Evolutionary conservation across 1,140 invertebrate species (phyloP).

Genomic region (Oedothorax gibbosus): DNA sequence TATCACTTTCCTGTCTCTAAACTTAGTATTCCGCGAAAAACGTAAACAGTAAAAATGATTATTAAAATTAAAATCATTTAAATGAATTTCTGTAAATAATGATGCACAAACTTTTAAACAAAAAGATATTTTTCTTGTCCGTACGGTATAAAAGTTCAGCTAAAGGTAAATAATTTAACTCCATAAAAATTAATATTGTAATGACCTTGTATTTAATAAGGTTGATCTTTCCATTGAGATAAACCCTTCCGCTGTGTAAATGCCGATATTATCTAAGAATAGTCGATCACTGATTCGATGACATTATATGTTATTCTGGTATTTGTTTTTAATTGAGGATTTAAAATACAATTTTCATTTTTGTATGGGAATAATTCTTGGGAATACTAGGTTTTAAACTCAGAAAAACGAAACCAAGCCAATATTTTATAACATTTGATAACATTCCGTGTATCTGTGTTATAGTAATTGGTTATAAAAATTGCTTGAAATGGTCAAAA

Average conservation of each 20-base stretch:
- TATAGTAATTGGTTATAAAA: neutral
- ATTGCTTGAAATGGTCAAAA: too few species aligned
- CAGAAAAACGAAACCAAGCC: neutral
- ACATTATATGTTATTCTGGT: neutral
- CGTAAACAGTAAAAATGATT: neutral
- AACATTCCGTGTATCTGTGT: neutral
- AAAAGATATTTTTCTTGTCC: conserved; percentile 2
- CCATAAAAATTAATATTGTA: neutral
- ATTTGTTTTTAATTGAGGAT: neutral
- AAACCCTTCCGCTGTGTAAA: neutral
- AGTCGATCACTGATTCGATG: neutral
- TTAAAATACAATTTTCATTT: neutral
- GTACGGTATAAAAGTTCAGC: conserved; percentile 19
- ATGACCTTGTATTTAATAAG: neutral
- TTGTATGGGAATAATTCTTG: neutral
- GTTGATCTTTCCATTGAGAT: neutral
- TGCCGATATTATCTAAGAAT: neutral
- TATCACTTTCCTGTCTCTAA: too few species aligned
- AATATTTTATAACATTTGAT: neutral
- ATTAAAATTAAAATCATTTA: neutral
- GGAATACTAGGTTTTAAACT: neutral
- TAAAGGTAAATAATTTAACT: conserved; percentile 14
- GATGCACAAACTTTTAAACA: conserved; percentile 18
- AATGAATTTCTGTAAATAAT: conserved; percentile 6
- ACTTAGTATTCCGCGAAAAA: neutral